Evolutionary conservation across 2,113 vertebrate genomes (phyloP), one percentile per base, ranked within the genome.

Genomic region (Xyliphius kryptos): DNA sequence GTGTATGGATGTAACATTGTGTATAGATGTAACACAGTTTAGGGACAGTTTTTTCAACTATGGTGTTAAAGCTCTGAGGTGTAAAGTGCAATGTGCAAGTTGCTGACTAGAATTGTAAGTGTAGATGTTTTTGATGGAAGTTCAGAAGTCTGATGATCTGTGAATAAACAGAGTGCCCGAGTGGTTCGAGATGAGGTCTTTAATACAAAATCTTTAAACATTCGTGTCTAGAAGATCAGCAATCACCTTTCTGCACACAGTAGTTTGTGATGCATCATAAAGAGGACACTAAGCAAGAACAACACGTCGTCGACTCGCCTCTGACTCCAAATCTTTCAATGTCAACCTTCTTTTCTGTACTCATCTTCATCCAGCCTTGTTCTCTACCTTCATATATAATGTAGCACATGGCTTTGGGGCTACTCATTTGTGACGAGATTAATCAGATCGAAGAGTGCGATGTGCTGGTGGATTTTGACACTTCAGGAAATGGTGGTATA

Each of bases 401-500:
- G 63, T 64, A 58, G 36, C 15, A 55, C 16, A 44, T 69, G 56
- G 63, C 67, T 63, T 58, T 72, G 55, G 63, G 67, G n/a, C 70
- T 44, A 48, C 67, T 51, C 56, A 40, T 44, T 56, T 56, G 62
- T 59, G 40, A 56, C 51, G 53, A 69, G 67, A 63, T 72, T 67
- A 70, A 69, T 72, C 72, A 67, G 67, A 54, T 56, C 44, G 22
- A 46, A 53, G 41, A 26, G 56, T 19, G 58, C 40, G 54, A 15
- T 51, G 51, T 22, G 46, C n/a, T 37, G 47, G 14, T 22, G 43
- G 17, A 8, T 15, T 43, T 5, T 20, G 17, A 48, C 11, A 22
- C 68, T 53, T 38, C 17, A 46, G 32, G 17, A 53, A 32, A 36
- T n/a, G 9, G 20, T 44, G 32, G 59, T 53, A 59, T 51, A 65